Evolutionary conservation across 2,888 invertebrate genomes (phyloP).

Genomic region (Agrotis clavis): DNA sequence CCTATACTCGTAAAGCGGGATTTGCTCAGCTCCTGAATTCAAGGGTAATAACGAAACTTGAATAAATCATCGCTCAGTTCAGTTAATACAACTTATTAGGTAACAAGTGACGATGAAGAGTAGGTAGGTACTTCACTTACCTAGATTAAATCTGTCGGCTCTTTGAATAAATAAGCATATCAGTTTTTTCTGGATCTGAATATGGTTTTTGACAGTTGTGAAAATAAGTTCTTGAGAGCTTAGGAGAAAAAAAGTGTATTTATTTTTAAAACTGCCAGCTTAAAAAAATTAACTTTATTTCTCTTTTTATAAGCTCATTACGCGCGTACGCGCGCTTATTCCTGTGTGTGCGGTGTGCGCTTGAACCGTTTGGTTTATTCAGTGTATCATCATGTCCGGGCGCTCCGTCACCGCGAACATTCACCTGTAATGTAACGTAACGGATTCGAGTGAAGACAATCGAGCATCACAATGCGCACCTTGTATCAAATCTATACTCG

Average conservation of each 20-base stretch:
- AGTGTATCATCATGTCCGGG: too few species aligned
- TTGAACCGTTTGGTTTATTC: too few species aligned
- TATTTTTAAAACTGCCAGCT: too few species aligned
- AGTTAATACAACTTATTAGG: conserved; percentile 50
- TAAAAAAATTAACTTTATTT: too few species aligned
- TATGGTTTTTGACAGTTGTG: background rate
- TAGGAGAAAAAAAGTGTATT: background rate
- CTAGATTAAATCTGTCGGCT: background rate
- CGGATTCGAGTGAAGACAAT: too few species aligned
- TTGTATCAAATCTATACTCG: too few species aligned
- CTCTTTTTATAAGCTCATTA: too few species aligned
- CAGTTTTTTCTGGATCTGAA: background rate
- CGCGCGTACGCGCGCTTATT: too few species aligned
- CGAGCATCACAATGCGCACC: too few species aligned
- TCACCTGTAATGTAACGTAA: too few species aligned
- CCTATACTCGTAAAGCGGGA: conserved; percentile 50
- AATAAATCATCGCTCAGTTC: conserved; percentile 58
- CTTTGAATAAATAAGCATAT: background rate
- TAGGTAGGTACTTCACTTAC: conserved; percentile 2
- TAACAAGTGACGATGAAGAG: conserved; percentile 27
- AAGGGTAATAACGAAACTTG: conserved; percentile 66
- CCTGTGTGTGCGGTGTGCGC: too few species aligned
- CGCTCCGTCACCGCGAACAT: too few species aligned
- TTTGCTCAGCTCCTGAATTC: conserved; percentile 61
- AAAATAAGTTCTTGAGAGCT: background rate